phyloP scores from a whole-genome alignment of 2,888 invertebrate genomes.

The Chymomyza fuscimana region DNA sequence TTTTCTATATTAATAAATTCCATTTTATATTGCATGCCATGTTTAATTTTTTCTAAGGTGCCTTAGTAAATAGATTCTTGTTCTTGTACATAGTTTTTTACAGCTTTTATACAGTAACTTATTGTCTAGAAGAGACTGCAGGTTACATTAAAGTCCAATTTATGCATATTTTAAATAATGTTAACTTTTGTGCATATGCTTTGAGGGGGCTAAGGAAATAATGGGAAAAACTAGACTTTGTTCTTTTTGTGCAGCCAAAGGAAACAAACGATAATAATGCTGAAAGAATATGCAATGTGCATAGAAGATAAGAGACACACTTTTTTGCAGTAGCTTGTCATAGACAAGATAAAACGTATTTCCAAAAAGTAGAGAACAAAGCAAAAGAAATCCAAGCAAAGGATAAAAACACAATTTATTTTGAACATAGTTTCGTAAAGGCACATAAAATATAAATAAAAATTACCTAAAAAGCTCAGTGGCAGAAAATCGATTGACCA shows the following conservation, averaged over 20 bases:
- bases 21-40: no score
- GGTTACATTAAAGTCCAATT: conserved; percentile 47
- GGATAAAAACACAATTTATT: conserved; percentile 18
- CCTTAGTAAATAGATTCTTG: no score
- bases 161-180: conserved; percentile 64
- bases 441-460: not conserved
- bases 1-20: no score
- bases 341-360: conserved; percentile 57
- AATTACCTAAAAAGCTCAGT: not conserved
- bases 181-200: conserved; percentile 41
- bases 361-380: conserved; percentile 41
- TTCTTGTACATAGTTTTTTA: no score
- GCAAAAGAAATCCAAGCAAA: conserved; percentile 16
- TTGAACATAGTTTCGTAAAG: not conserved
- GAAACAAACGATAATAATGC: not conserved
- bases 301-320: conserved; percentile 51
- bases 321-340: conserved; percentile 53
- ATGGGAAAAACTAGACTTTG: conserved; percentile 8
- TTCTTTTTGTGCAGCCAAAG: not conserved
- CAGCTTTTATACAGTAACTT: not conserved
- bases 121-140: not conserved
- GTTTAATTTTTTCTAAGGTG: no score
- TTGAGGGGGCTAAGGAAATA: conserved; percentile 23
- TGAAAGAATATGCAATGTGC: conserved; percentile 23
- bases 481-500: not conserved